phyloP scores from a whole-genome alignment of 1,140 invertebrate genomes.

The Camponotus floridanus region DNA sequence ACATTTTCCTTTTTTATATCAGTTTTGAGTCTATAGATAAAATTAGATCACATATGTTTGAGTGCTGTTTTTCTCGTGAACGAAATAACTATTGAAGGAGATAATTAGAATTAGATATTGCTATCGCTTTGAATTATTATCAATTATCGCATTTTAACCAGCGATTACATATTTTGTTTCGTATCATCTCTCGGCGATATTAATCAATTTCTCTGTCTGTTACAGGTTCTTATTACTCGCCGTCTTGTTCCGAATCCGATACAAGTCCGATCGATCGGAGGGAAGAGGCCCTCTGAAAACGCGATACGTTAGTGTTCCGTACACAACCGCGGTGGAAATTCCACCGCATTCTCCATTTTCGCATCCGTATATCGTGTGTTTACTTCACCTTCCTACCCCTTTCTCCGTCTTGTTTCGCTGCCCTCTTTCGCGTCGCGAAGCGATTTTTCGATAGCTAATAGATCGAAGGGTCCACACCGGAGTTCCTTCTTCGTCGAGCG shows the following conservation, averaged over 20 bases:
- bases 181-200: background rate
- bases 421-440: background rate
- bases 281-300: constrained; percentile 5
- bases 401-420: background rate
- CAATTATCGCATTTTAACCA: background rate
- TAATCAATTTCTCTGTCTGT: constrained; percentile 44
- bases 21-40: background rate
- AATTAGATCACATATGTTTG: background rate
- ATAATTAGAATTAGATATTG: too few relatives aligned
- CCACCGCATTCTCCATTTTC: constrained; percentile 32
- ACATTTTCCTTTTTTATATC: background rate
- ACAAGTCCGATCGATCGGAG: constrained; percentile 27
- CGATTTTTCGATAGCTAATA: constrained; percentile 49
- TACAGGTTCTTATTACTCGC: constrained; percentile 57
- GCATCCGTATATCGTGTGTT: constrained; percentile 14
- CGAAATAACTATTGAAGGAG: too few relatives aligned
- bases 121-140: too few relatives aligned
- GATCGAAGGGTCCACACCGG: constrained; percentile 28
- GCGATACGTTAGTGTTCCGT: constrained; percentile 38
- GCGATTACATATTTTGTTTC: background rate
- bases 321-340: constrained; percentile 54
- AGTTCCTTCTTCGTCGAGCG: constrained; percentile 38
- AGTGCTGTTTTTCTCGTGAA: background rate
- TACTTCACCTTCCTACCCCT: background rate
- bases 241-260: constrained; percentile 40